Conservation (phyloP, 2,888 invertebrate genomes). For the Cantharis rustica region DNA sequence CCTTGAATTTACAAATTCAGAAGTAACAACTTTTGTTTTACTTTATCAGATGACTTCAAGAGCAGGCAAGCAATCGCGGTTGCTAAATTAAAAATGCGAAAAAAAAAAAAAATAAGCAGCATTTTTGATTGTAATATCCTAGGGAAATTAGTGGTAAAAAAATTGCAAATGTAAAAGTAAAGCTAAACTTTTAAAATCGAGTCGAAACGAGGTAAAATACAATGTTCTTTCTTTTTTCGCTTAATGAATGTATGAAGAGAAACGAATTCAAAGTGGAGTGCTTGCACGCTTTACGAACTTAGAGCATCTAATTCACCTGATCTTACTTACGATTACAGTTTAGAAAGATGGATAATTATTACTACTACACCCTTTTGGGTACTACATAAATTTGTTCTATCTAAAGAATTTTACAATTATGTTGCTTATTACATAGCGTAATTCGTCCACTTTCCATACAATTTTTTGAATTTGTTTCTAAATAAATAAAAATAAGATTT, state of each 20-base stretch:
- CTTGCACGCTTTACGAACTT: slow-evolving; percentile 25
- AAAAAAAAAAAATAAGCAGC: background rate
- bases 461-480: background rate
- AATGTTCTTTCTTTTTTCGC: slow-evolving; percentile 25
- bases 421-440: slow-evolving; percentile 5
- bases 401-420: slow-evolving; percentile 8
- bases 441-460: background rate
- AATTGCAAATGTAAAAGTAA: slow-evolving; percentile 27
- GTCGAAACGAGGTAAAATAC: slow-evolving; percentile 26
- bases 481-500: too few relatives aligned
- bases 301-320: slow-evolving; percentile 25
- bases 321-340: slow-evolving; percentile 28
- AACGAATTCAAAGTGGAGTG: slow-evolving; percentile 19
- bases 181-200: slow-evolving; percentile 26
- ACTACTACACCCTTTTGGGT: slow-evolving; percentile 18
- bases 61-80: background rate
- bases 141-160: slow-evolving; percentile 24
- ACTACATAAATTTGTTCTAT: slow-evolving; percentile 16
- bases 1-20: background rate
- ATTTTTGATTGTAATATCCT: slow-evolving; percentile 6
- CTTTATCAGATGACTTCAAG: background rate
- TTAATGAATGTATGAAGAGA: slow-evolving; percentile 20
- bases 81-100: background rate
- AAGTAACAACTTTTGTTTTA: background rate
- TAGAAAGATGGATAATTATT: slow-evolving; percentile 28